Evolutionary conservation across 2,888 invertebrate genomes (phyloP), one percentile per base, ranked within the genome.

Genomic region (Phymatocera aterrima): DNA sequence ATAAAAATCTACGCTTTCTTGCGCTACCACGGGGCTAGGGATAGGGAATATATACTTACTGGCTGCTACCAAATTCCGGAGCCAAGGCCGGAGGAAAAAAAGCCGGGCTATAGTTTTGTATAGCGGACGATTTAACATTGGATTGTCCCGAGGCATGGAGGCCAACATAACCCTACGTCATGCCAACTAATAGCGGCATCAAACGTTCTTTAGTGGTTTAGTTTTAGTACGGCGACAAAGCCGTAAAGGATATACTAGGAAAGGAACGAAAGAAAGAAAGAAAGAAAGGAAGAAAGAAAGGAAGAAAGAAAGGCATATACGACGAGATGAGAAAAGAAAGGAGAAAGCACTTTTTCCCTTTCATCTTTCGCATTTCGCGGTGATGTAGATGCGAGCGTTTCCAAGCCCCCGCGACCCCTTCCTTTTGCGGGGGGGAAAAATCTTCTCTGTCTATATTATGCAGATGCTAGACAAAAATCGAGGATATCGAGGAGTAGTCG

Each of bases 41-140:
- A n/a, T n/a, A n/a, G n/a, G n/a, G n/a, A n/a, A n/a, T n/a, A n/a
- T 10, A 12, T 37, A 21, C 43, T 10, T 15, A 8, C n/a, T 37
- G 21, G 57, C 57, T 8, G 51, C 28, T 51, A 1, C 75, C 48
- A 43, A 40, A 21, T 51, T 18, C 28, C 18, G 3, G 12, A 75
- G 15, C 40, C 51, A 74, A 74, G 40, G 74, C 74, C 74, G 28
- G 46, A 31, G 18, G 15, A 8, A 37, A 15, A 2, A 10, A 28
- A 24, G n/a, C 28, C 18, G 43, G 57, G 28, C 31, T 57, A 24
- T 75, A 37, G 21, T 60, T 54, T 60, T 37, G 57, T 75, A 70
- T 57, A 70, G 78, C 78, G 57, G 78, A 60, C 72, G 78, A 78
- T 78, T 78, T 72, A 78, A 46, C 78, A 78, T 60, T 68, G 78